These are phyloP conservation scores for Tragopan temminckii DNA, from an alignment of 2,797 vertebrate species.

Conservation along the genomic window DNA sequence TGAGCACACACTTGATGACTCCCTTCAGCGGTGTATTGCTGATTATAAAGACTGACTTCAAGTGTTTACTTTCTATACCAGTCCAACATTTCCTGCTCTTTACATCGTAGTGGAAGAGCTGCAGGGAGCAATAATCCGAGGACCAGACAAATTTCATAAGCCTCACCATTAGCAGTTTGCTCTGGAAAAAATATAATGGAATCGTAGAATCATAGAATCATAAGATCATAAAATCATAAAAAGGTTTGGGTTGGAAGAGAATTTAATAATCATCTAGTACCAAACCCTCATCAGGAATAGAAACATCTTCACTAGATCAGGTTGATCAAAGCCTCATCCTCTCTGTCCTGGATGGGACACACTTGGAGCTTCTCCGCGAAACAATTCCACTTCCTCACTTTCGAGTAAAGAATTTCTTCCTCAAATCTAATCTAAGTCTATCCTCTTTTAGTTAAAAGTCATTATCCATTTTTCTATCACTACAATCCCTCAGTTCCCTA, in stretches of 20 bases:
- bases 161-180: not conserved
- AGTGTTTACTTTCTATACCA: not conserved
- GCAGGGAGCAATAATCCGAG: fast-evolving
- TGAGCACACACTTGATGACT: fast-evolving
- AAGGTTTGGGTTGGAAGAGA: not conserved
- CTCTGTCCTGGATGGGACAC: not conserved
- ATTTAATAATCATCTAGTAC: not conserved
- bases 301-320: not conserved
- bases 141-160: not conserved
- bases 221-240: not conserved
- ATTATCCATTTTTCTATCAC: not conserved
- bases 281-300: not conserved
- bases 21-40: not conserved
- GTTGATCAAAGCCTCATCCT: not conserved
- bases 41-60: not conserved
- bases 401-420: not conserved
- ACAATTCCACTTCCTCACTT: not conserved
- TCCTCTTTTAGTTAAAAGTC: not conserved
- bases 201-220: not conserved
- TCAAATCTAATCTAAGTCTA: not conserved
- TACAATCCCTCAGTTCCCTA: not conserved
- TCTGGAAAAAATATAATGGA: not conserved
- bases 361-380: not conserved
- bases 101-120: not conserved
- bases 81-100: not conserved